Conservation (phyloP, 2,888 invertebrate species). For the Eretmocerus hayati region DNA sequence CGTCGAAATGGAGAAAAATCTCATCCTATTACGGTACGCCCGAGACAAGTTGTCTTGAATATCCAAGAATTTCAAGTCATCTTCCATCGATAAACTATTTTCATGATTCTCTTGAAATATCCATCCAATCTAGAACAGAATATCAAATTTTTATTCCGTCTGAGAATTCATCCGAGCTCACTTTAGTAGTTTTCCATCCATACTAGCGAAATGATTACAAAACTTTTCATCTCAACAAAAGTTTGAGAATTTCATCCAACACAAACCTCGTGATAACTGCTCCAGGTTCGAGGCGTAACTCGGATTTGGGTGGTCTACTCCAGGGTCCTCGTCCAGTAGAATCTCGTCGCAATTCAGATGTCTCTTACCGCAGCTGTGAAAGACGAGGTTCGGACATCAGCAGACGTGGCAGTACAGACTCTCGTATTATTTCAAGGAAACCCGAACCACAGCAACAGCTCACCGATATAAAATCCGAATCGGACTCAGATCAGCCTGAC, state of each 20-base stretch:
- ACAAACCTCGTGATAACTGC: background rate
- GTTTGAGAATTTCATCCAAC: too few species aligned
- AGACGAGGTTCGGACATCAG: constrained; percentile 20
- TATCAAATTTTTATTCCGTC: constrained; percentile 5
- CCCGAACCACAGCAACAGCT: constrained; percentile 23
- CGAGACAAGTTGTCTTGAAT: too few species aligned
- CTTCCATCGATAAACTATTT: too few species aligned
- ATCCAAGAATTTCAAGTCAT: too few species aligned
- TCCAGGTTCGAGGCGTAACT: constrained; percentile 39
- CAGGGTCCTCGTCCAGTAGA: constrained; percentile 26
- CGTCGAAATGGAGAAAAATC: too few species aligned
- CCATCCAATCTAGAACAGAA: too few species aligned
- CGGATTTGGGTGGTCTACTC: constrained; percentile 35
- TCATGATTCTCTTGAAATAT: too few species aligned
- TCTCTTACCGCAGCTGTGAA: constrained; percentile 28
- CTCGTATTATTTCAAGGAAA: constrained; percentile 38
- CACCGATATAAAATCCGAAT: constrained; percentile 32
- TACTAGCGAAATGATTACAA: too few species aligned
- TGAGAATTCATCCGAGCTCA: too few species aligned
- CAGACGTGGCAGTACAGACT: constrained; percentile 40
- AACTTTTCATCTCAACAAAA: too few species aligned
- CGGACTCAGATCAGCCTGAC: constrained; percentile 42
- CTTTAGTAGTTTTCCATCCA: too few species aligned
- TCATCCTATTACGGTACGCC: too few species aligned
- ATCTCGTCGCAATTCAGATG: constrained; percentile 39